These are phyloP conservation scores for Callimorpha dominula DNA, from an alignment of 2,888 invertebrate genomes.

Conservation along the genomic window DNA sequence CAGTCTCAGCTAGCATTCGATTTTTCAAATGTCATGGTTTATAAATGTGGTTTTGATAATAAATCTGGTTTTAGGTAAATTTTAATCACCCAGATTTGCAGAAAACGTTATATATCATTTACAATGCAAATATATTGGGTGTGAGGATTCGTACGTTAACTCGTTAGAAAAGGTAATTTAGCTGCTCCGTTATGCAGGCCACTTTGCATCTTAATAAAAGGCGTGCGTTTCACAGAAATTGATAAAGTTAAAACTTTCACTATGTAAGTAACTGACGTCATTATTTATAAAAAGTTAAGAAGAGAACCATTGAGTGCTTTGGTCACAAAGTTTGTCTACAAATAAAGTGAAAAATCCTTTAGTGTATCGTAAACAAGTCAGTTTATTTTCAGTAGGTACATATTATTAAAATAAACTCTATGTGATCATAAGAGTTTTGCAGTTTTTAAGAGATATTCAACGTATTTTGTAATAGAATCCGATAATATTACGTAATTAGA, in stretches of 20 bases:
- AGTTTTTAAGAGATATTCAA: neutral
- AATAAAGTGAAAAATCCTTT: neutral
- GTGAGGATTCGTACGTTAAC: neutral
- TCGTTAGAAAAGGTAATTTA: constrained; percentile 7
- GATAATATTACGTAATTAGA: too few relatives aligned
- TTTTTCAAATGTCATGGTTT: neutral
- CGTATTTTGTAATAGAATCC: too few relatives aligned
- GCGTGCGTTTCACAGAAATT: neutral
- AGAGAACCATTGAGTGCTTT: neutral
- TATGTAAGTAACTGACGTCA: neutral
- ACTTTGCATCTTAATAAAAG: neutral
- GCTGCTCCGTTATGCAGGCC: neutral
- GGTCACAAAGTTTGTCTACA: neutral
- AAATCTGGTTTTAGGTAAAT: neutral
- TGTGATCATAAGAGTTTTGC: too few relatives aligned
- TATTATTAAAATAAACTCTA: too few relatives aligned
- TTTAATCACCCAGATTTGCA: constrained; percentile 1
- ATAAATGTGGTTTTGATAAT: neutral
- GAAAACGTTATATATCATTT: constrained; percentile 7
- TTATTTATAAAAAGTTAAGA: neutral
- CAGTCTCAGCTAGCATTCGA: neutral
- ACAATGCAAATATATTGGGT: constrained; percentile 15
- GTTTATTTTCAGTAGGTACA: too few relatives aligned
- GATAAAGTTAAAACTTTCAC: neutral
- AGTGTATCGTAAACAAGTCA: too few relatives aligned